Conservation (phyloP, 2,113 vertebrate genomes). For the Oncorhynchus mykiss region DNA sequence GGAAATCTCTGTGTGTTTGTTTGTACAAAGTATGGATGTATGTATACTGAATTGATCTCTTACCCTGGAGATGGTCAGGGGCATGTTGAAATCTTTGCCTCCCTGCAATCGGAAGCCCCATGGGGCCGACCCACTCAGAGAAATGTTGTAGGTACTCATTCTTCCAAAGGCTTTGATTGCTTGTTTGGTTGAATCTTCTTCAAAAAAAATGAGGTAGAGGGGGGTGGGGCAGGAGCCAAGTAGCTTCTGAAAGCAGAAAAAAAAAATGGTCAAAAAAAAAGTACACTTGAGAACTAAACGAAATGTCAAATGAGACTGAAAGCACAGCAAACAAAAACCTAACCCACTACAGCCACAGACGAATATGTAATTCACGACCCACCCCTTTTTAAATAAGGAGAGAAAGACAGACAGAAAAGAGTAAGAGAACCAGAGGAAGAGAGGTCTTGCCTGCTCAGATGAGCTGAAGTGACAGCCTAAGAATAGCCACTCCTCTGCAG, state of each 20-base stretch:
- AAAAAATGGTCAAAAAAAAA: background rate
- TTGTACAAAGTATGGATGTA: no score
- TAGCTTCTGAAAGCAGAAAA: conserved; percentile 60
- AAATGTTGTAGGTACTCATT: conserved; percentile 90
- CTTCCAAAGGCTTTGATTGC: conserved; percentile 36
- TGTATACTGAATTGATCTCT: conserved; percentile 32
- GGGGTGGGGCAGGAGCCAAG: conserved; percentile 34
- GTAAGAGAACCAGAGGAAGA: conserved; percentile 48
- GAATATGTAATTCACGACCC: conserved; percentile 9
- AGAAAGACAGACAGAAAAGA: conserved; percentile 22
- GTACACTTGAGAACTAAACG: background rate
- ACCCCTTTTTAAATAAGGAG: background rate
- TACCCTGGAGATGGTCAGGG: conserved; percentile 90
- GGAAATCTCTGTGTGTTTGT: no score
- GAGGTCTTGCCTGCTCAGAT: conserved; percentile 83
- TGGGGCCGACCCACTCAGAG: conserved; percentile 87
- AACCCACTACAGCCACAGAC: conserved; percentile 13
- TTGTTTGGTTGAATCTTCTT: conserved; percentile 37
- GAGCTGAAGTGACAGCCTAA: conserved; percentile 84
- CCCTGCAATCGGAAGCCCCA: conserved; percentile 98
- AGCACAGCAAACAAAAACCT: background rate
- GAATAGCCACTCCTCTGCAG: conserved; percentile 85
- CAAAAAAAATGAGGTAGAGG: conserved; percentile 41
- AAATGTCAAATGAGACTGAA: conserved; percentile 13
- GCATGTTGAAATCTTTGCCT: conserved; percentile 98